These are phyloP conservation scores for Periophthalmus magnuspinnatus DNA, from an alignment of 2,797 vertebrate genomes.

Conservation along the genomic window DNA sequence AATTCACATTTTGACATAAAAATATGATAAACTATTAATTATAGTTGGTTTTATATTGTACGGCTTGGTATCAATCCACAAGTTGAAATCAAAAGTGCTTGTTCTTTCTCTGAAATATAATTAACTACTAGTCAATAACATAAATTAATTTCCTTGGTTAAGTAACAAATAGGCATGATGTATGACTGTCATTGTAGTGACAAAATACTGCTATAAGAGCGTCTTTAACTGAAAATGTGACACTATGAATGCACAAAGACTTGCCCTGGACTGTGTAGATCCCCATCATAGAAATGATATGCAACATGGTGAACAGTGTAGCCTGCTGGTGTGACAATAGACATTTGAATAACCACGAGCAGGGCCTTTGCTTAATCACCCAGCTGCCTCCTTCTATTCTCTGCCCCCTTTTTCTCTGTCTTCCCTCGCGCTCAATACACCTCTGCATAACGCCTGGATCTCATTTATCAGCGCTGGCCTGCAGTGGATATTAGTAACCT, in stretches of 20 bases:
- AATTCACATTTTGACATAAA: too few species aligned
- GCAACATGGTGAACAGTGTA: conserved; percentile 32
- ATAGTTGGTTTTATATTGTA: too few species aligned
- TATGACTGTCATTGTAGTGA: background rate
- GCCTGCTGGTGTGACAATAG: conserved; percentile 52
- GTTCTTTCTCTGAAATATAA: too few species aligned
- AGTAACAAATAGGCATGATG: background rate
- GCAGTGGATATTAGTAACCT: conserved; percentile 62
- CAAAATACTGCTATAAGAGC: background rate
- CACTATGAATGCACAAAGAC: conserved; percentile 42
- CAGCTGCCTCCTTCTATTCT: conserved; percentile 59
- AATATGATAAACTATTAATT: too few species aligned
- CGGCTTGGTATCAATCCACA: background rate
- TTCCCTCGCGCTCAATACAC: conserved; percentile 63
- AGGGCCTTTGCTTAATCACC: conserved; percentile 64
- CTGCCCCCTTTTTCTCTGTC: conserved; percentile 50
- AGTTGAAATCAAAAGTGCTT: background rate
- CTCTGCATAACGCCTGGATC: conserved; percentile 57
- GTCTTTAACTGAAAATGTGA: conserved; percentile 20
- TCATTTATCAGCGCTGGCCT: conserved; percentile 73
- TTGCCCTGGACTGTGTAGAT: conserved; percentile 36
- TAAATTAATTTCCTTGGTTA: background rate
- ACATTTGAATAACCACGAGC: conserved; percentile 58
- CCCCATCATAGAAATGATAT: conserved; percentile 54
- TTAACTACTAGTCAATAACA: background rate